These are phyloP conservation scores for Agrilus biguttatus DNA, from an alignment of 2,888 invertebrate species.

Conservation along the genomic window DNA sequence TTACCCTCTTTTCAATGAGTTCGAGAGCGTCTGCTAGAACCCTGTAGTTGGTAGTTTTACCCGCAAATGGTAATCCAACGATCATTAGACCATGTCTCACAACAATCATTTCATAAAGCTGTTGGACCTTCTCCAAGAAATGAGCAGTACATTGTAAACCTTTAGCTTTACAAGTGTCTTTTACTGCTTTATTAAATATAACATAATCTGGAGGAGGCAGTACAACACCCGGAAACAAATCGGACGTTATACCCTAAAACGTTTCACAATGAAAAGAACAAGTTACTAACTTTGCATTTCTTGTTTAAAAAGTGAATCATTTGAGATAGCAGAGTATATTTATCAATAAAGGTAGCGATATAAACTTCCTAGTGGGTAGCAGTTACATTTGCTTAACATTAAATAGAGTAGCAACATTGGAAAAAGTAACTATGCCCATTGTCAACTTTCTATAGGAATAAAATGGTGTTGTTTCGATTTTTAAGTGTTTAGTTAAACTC, in stretches of 20 bases:
- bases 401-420: no score
- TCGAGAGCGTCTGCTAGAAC: slow-evolving; percentile 68
- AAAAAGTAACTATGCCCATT: no score
- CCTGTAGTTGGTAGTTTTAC: slow-evolving; percentile 76
- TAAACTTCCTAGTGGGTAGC: neutral
- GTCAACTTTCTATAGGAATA: no score
- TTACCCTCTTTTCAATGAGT: slow-evolving; percentile 58
- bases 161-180: slow-evolving; percentile 48
- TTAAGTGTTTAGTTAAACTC: no score
- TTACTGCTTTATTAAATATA: slow-evolving; percentile 46
- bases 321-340: no score
- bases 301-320: no score
- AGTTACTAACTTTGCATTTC: no score
- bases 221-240: slow-evolving; percentile 78
- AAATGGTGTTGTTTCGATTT: no score
- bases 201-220: slow-evolving; percentile 70
- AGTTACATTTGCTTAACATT: no score
- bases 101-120: slow-evolving; percentile 90
- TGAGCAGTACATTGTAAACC: slow-evolving; percentile 75
- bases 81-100: slow-evolving; percentile 91
- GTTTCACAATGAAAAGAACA: slow-evolving; percentile 7
- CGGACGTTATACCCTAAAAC: slow-evolving; percentile 75
- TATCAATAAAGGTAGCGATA: no score
- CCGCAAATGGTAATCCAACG: slow-evolving; percentile 84
- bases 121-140: slow-evolving; percentile 79